Evolutionary conservation across 2,888 invertebrate genomes (phyloP), one percentile per base, ranked within the genome.

Genomic region (Cyaniris semiargus): DNA sequence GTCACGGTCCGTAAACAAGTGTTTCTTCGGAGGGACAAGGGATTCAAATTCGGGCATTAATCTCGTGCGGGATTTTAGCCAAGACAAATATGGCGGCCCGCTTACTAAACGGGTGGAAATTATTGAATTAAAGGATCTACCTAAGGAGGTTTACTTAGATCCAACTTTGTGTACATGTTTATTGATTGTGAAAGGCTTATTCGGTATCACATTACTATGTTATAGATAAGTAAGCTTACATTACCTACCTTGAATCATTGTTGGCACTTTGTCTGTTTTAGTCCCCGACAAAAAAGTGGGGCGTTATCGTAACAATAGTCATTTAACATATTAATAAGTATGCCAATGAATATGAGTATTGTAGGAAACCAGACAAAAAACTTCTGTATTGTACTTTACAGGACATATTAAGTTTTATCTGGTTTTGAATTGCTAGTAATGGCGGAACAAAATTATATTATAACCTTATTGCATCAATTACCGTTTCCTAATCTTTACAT

Each of bases 1-100:
- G 74, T 53, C 74, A 74, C 53, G 27, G 48, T 74, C 44, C 53
- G 48, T 74, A 74, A 74, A 74, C 74, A 74, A 77, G 72, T 72
- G 77, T 77, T 70, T 77, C 77, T 77, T 74, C 60, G 79, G 80
- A 84, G 84, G 87, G 88, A 86, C 87, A 86, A 85, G 86, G 85
- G 85, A 88, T 88, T 88, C 89, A 87, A 88, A 90, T 87, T 91
- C 86, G 83, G 89, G 88, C 56, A 90, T 91, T 93, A 92, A 90
- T 90, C 89, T 89, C 87, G 86, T 90, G 87, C 87, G 88, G 88
- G 91, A 89, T 89, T 90, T 89, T 84, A 87, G 88, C 87, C 87
- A 92, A 92, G 91, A 92, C 91, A 92, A 92, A 92, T 92, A 92
- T 89, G 89, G 88, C 86, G 85, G 86, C 71, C 82, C 85, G 85